These are phyloP conservation scores for Drosophila cardini DNA, from an alignment of 1,140 invertebrate genomes.

Conservation along the genomic window DNA sequence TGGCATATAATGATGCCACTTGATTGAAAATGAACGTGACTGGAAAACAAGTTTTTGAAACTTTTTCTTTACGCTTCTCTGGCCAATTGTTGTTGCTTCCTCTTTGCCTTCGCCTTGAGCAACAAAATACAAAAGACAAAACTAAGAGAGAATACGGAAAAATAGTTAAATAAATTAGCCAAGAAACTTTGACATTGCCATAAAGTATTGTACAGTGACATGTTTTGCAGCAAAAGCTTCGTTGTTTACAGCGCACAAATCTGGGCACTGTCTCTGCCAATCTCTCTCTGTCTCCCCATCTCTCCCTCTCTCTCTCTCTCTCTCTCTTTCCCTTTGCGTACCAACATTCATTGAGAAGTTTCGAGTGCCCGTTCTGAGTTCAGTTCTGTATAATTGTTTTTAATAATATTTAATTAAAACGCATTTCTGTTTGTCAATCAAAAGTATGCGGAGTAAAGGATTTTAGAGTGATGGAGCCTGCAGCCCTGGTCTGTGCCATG, in stretches of 20 bases:
- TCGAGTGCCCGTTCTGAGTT: not conserved
- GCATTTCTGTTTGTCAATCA: constrained; percentile 3
- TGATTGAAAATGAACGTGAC: constrained; percentile 82
- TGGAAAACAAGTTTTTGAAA: constrained; percentile 79
- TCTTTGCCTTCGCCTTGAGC: constrained; percentile 20
- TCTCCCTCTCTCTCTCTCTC: not conserved
- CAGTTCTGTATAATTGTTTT: constrained; percentile 56
- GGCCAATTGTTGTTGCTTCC: constrained; percentile 23
- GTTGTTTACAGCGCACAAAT: constrained; percentile 33
- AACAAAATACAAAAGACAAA: not conserved
- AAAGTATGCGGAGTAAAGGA: not conserved
- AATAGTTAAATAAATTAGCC: constrained; percentile 73
- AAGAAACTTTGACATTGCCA: constrained; percentile 65
- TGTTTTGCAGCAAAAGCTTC: constrained; percentile 60
- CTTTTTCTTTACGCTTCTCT: constrained; percentile 40
- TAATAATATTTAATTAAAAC: constrained; percentile 76
- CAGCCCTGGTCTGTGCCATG: not conserved
- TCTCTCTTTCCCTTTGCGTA: not conserved
- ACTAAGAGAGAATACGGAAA: constrained; percentile 22
- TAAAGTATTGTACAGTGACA: constrained; percentile 52
- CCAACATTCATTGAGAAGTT: not conserved
- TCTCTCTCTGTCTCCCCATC: not conserved
- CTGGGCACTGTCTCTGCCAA: not conserved
- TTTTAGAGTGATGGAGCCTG: not conserved
- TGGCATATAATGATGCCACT: constrained; percentile 79